Conservation (phyloP, 2,113 vertebrate genomes). For the Beaufortia kweichowensis region DNA sequence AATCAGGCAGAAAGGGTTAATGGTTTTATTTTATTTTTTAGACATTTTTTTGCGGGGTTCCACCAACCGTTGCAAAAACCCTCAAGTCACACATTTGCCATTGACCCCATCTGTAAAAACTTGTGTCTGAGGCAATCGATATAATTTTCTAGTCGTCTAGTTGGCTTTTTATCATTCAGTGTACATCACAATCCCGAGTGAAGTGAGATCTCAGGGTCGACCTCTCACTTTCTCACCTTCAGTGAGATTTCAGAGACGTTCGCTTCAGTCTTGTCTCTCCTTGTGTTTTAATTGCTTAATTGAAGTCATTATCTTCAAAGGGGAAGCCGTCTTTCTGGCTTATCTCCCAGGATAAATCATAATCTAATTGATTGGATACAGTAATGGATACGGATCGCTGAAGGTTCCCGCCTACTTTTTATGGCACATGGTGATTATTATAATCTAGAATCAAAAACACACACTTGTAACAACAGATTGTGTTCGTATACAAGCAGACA, state of each 20-base stretch:
- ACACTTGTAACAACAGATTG: not conserved
- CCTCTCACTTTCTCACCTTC: conserved; percentile 15
- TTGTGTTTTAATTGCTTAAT: conserved; percentile 55
- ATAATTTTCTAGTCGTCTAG: conserved; percentile 5
- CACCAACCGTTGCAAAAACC: no score
- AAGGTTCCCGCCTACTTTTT: conserved; percentile 6
- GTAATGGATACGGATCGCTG: conserved; percentile 36
- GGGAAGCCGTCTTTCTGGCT: conserved; percentile 48
- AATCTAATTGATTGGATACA: conserved; percentile 44
- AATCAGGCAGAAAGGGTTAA: not conserved
- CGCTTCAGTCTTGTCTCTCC: conserved; percentile 23
- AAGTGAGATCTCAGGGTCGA: conserved; percentile 9
- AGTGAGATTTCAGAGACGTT: conserved; percentile 25
- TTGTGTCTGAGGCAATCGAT: not conserved
- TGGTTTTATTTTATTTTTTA: not conserved
- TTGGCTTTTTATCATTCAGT: conserved; percentile 23
- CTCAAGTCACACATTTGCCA: not conserved
- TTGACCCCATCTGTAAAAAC: conserved; percentile 10
- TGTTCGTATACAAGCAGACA: not conserved
- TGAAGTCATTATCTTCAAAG: conserved; percentile 51
- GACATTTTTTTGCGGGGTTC: not conserved
- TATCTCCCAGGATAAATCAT: conserved; percentile 41
- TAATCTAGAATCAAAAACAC: not conserved
- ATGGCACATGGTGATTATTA: conserved; percentile 23
- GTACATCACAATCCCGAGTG: not conserved